phyloP scores from a whole-genome alignment of 2,797 vertebrate species.

The Semotilus atromaculatus region DNA sequence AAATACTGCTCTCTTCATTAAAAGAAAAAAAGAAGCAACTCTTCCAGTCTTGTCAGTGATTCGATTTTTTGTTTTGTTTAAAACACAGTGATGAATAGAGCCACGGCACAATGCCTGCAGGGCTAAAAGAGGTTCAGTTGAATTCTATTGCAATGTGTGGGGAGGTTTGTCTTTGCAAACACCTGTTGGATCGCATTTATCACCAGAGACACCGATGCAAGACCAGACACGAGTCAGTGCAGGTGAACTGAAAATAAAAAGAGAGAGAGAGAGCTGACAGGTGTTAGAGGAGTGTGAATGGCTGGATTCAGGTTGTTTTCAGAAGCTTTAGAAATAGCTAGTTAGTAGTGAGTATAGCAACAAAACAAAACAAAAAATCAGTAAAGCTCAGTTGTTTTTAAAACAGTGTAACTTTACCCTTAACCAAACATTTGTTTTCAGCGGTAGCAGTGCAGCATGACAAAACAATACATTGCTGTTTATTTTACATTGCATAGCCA shows the following conservation, averaged over 20 bases:
- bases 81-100: neutral
- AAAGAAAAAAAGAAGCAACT: neutral
- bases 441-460: neutral
- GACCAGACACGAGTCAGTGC: slow-evolving; percentile 68
- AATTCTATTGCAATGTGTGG: slow-evolving; percentile 13
- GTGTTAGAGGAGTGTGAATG: slow-evolving; percentile 12
- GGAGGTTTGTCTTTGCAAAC: slow-evolving; percentile 57
- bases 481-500: neutral
- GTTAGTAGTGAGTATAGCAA: neutral
- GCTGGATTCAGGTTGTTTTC: slow-evolving; percentile 3
- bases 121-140: slow-evolving; percentile 2
- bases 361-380: neutral
- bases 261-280: slow-evolving; percentile 30
- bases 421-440: too few species aligned
- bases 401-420: neutral
- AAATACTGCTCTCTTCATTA: neutral
- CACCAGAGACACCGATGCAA: slow-evolving; percentile 60
- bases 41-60: slow-evolving; percentile 18
- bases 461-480: slow-evolving; percentile 6
- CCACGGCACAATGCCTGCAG: slow-evolving; percentile 19
- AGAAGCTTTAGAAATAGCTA: neutral
- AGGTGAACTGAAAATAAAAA: slow-evolving; percentile 67
- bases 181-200: slow-evolving; percentile 72
- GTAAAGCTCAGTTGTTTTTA: neutral
- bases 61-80: slow-evolving; percentile 8